A percentile compares a stretch with the other conserved stretches of the same genome.
Conservation (phyloP, 2,888 invertebrate species). For the Calameuta pallipes region DNA sequence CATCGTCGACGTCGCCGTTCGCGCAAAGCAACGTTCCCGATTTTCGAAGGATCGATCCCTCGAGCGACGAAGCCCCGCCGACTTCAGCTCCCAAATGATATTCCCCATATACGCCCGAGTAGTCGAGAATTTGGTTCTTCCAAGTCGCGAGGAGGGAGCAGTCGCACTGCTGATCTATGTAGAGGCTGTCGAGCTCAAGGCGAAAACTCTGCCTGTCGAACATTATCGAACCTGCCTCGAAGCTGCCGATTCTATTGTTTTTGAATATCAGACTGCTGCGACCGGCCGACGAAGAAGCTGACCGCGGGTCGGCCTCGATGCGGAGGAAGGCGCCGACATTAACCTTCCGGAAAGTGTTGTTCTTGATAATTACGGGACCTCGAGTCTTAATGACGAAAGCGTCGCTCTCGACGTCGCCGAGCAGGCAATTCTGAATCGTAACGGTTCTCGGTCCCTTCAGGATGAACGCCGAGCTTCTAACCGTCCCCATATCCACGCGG, state of each 20-base stretch:
- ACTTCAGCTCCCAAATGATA: constrained; percentile 36
- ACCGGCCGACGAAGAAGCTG: constrained; percentile 63
- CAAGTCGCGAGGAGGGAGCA: constrained; percentile 68
- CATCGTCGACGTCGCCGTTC: constrained; percentile 38
- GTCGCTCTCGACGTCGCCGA: constrained; percentile 74
- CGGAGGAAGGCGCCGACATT: constrained; percentile 75
- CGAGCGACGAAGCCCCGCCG: constrained; percentile 5
- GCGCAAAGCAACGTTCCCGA: constrained; percentile 55
- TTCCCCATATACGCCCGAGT: constrained; percentile 55
- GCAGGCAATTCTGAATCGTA: constrained; percentile 71
- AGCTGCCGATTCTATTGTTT: constrained; percentile 72
- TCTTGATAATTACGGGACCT: constrained; percentile 75
- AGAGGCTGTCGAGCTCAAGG: constrained; percentile 71
- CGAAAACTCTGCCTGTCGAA: constrained; percentile 71
- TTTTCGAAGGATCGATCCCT: constrained; percentile 50
- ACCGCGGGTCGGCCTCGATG: constrained; percentile 67
- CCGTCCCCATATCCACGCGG: constrained; percentile 73
- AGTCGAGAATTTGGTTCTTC: constrained; percentile 59
- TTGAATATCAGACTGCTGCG: constrained; percentile 72
- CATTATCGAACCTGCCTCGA: constrained; percentile 71
- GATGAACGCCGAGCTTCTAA: constrained; percentile 79
- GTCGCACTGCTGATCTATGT: constrained; percentile 72
- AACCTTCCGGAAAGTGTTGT: constrained; percentile 73
- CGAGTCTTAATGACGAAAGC: constrained; percentile 73
- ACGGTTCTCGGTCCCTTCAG: constrained; percentile 74